These are phyloP conservation scores for Falco punctatus DNA, from an alignment of 2,113 vertebrate species.

Conservation along the genomic window DNA sequence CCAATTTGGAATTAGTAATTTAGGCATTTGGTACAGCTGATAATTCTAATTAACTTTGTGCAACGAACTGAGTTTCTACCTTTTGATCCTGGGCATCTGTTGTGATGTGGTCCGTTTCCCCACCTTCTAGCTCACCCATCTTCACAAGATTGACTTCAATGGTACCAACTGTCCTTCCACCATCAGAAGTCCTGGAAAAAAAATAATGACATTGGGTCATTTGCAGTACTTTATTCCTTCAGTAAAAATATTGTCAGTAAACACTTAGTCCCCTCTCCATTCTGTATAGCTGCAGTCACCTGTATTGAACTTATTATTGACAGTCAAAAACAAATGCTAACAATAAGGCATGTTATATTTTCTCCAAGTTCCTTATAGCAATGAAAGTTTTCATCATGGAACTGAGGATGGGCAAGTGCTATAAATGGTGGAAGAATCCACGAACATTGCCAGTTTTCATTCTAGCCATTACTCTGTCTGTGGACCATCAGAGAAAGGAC, in stretches of 20 bases:
- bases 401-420: neutral
- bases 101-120: slow-evolving; percentile 83
- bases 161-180: slow-evolving; percentile 87
- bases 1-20: slow-evolving; percentile 15
- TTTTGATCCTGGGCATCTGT: slow-evolving; percentile 84
- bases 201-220: neutral
- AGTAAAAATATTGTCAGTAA: neutral
- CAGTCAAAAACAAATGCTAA: neutral
- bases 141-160: slow-evolving; percentile 91
- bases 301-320: neutral
- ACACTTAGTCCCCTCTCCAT: neutral
- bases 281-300: neutral
- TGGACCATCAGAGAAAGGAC: neutral
- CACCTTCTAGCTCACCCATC: slow-evolving; percentile 95
- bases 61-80: slow-evolving; percentile 66
- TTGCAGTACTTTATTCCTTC: neutral
- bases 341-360: neutral
- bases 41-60: slow-evolving; percentile 48
- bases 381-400: neutral
- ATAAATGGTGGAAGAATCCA: neutral
- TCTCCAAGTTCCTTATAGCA: neutral
- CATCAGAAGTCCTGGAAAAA: slow-evolving; percentile 88
- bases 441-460: neutral
- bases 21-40: slow-evolving; percentile 33
- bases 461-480: neutral